Percentiles rank a stretch among this genome's conserved stretches.
phyloP scores from a whole-genome alignment of 2,888 invertebrate species.

The Taenaris catops region DNA sequence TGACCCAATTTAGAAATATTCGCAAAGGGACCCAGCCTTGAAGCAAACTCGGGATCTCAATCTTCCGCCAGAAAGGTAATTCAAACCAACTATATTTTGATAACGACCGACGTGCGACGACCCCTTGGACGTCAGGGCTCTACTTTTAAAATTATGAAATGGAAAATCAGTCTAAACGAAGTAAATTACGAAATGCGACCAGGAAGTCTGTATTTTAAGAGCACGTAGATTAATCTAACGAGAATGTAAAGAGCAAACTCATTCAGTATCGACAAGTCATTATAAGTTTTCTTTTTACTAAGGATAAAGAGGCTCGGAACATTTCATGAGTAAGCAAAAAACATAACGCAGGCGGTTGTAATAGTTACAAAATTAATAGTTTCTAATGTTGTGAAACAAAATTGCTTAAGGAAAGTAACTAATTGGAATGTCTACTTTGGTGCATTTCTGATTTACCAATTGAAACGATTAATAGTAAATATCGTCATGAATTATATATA shows the following conservation, averaged over 20 bases:
- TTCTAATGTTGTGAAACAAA: constrained; percentile 13
- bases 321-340: constrained; percentile 10
- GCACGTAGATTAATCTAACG: not conserved
- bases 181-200: too few species aligned
- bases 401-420: constrained; percentile 3
- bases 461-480: constrained; percentile 2
- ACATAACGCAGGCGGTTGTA: constrained; percentile 2
- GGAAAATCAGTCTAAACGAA: too few species aligned
- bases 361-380: constrained; percentile 3
- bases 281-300: constrained; percentile 1
- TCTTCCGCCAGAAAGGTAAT: too few species aligned
- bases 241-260: not conserved
- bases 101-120: too few species aligned
- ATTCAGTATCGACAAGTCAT: constrained; percentile 4
- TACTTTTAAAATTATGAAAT: too few species aligned
- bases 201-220: too few species aligned
- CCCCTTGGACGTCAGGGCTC: too few species aligned
- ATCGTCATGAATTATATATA: not conserved
- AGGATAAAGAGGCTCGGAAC: constrained; percentile 1
- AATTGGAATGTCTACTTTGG: constrained; percentile 6
- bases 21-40: too few species aligned
- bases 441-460: constrained; percentile 6
- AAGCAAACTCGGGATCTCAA: too few species aligned
- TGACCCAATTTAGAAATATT: too few species aligned
- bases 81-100: too few species aligned